Base-by-base conservation (phyloP, 2,888 invertebrate genomes). In the Macrophya alboannulata region DNA sequence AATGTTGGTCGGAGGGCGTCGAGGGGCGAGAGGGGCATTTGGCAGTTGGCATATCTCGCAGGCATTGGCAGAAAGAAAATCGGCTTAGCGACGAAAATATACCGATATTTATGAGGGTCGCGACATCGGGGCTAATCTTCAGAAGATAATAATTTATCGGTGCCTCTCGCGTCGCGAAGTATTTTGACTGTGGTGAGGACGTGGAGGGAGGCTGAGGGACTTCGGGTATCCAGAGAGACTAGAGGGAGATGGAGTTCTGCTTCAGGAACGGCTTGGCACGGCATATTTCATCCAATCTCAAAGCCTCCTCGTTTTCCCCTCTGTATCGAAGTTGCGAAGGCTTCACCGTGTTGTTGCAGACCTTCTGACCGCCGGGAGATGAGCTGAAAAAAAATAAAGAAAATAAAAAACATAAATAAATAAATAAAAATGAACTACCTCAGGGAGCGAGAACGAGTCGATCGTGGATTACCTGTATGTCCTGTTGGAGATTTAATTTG, bases 81-180 rank as follows among this genome's bases (percentile, higher is more conserved):
- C 93, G 93, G 93, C 93, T 93, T 93, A 93, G 90, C 90, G 89
- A 89, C 90, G 90, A 92, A 92, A 92, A 93, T 92, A 92, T 92
- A 91, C 92, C 89, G 91, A 92, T 93, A 93, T 93, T 93, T 93
- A 93, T 93, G 92, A 93, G 92, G 92, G 93, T 92, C 92, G 92
- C 91, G 92, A 92, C 92, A 93, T 92, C 90, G 89, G 90, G 90
- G 91, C 92, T 93, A 93, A 93, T 93, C 93, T 93, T 93, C 89
- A 90, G 90, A 90, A 92, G 93, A 93, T 93, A 92, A 91, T 91
- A 93, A 93, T 93, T 93, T 93, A 93, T 93, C 91, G 91, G 90
- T 89, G 89, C 89, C 74, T 86, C 87, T 86, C 87, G 86, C 86
- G 87, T 88, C 89, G 87, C 89, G 87, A 87, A 88, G 90, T 91